These are phyloP conservation scores for Melanogrammus aeglefinus DNA, from an alignment of 2,797 vertebrate genomes.

Conservation along the genomic window DNA sequence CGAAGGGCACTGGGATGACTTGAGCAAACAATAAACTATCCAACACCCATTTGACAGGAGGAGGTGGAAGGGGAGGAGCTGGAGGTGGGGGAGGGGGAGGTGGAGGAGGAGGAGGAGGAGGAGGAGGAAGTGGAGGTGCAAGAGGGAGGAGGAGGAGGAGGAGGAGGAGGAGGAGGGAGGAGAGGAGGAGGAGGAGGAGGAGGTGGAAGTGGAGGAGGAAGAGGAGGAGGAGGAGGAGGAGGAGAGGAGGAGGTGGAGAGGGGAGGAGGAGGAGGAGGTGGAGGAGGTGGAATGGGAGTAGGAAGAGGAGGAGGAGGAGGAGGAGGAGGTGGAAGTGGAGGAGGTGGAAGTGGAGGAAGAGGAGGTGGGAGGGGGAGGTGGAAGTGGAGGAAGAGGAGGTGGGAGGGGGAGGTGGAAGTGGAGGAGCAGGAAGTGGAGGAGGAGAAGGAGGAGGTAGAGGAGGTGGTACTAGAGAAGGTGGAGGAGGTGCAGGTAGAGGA, in stretches of 20 bases:
- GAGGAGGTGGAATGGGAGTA: no score
- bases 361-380: background rate
- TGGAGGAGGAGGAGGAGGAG: background rate
- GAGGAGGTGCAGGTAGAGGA: background rate
- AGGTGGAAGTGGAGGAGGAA: background rate
- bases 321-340: background rate
- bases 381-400: background rate
- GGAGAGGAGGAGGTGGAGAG: background rate
- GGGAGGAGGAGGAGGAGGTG: background rate
- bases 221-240: background rate
- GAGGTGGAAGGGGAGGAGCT: constrained; percentile 2
- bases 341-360: no score
- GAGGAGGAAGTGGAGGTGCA: background rate
- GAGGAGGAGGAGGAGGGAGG: no score
- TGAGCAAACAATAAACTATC: constrained; percentile 72
- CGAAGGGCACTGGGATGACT: constrained; percentile 64
- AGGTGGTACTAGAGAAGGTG: background rate
- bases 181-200: background rate
- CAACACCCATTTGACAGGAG: constrained; percentile 42
- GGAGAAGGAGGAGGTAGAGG: background rate
- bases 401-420: background rate
- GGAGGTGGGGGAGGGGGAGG: background rate
- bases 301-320: background rate
- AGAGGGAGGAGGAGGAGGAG: background rate
- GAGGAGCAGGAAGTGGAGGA: background rate